Evolutionary conservation across 2,888 invertebrate species (phyloP).

Genomic region (Eristalinus aeneus): DNA sequence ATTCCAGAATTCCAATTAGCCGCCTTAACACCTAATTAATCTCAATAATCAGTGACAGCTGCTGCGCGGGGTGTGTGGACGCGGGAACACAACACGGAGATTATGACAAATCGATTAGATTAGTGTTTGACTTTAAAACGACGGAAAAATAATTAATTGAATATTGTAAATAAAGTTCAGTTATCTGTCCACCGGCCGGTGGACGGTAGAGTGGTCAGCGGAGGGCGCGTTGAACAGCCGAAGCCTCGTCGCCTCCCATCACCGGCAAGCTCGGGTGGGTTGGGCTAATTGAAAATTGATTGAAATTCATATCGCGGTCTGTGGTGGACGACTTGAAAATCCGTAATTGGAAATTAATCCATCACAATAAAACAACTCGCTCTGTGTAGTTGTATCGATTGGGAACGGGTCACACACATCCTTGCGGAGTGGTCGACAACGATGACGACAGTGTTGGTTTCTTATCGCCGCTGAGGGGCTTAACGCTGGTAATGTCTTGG

Average conservation of each 20-base stretch:
- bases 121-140: constrained; percentile 51
- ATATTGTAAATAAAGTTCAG: constrained; percentile 46
- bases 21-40: constrained; percentile 65
- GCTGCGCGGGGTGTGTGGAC: not conserved
- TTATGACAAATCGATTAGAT: constrained; percentile 44
- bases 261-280: not conserved
- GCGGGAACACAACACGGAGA: constrained; percentile 45
- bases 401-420: constrained; percentile 56
- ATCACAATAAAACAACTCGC: constrained; percentile 76
- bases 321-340: constrained; percentile 46
- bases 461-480: constrained; percentile 17
- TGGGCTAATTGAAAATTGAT: constrained; percentile 66
- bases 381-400: constrained; percentile 28
- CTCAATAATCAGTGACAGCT: constrained; percentile 54
- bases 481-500: constrained; percentile 55
- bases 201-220: not conserved
- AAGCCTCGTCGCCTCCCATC: not conserved
- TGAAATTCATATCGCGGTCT: constrained; percentile 59
- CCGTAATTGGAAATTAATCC: constrained; percentile 79
- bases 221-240: constrained; percentile 7
- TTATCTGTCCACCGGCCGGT: constrained; percentile 22
- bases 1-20: constrained; percentile 57
- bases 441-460: not conserved
- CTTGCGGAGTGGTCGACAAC: constrained; percentile 6
- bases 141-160: constrained; percentile 53